Base-by-base conservation (phyloP, 2,888 invertebrate species). In the Nezara viridula region DNA sequence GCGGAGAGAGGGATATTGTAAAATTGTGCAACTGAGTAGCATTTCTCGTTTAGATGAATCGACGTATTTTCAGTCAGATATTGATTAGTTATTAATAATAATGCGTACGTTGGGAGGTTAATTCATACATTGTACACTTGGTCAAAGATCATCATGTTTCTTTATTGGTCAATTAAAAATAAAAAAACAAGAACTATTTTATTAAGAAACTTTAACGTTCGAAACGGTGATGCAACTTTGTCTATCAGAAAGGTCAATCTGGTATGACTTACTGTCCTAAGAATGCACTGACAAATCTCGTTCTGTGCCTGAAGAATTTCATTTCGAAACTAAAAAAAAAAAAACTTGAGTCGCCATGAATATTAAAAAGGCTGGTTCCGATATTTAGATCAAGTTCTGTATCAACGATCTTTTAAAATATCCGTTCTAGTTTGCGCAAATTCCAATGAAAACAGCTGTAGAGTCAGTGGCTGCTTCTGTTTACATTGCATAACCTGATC, bases 401-500 rank as follows among this genome's bases (percentile, higher is more conserved):
- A 73, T 73, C 66, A 73, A 19, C 32, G 32, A 73, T 37, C 37
- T 21, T 0, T 73, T 37, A 19, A 73, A 37, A 73, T 73, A 73
- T 73, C 32, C 37, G 19, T 19, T 73, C 66, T 37, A 73, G 32
- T 73, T 73, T 73, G 37, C 37, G 10, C 32, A 73, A 37, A 73
- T 73, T 73, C 66, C 66, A 21, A 73, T 73, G 66, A 73, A 73
- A 73, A 9, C 16, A 32, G 37, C 32, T 19, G 66, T 73, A 37
- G 27, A 60, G 66, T 37, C 66, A 37, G 66, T 73, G 27, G 0
- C 66, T 73, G 66, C 37, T 73, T 73, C 32, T 73, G 66, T 73
- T 73, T 73, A 73, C 66, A 73, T 73, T 73, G 66, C 66, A 7
- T 73, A 73, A 73, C 7, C 19, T 55, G n/a, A 55, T 55, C 55